Percentiles rank a stretch among this genome's conserved stretches.
phyloP scores from a whole-genome alignment of 2,797 vertebrate genomes.

The Erethizon dorsatum region DNA sequence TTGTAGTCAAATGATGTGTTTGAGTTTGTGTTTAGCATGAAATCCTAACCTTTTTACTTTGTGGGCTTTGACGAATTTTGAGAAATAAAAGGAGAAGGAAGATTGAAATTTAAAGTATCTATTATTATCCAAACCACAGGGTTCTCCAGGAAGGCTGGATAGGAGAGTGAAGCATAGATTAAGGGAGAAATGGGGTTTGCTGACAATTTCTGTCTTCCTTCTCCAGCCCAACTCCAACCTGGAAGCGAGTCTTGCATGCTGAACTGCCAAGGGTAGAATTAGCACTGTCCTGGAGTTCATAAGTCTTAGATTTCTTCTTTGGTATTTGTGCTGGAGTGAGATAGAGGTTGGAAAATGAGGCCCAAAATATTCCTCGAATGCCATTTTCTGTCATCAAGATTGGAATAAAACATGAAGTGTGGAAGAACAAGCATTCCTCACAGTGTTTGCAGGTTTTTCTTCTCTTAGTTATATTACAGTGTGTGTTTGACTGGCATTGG shows the following conservation, averaged over 20 bases:
- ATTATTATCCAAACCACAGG: background rate
- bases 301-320: background rate
- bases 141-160: background rate
- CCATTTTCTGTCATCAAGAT: background rate
- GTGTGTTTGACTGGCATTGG: background rate
- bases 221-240: background rate
- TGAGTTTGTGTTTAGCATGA: background rate
- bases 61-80: background rate
- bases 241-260: background rate
- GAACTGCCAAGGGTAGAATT: background rate
- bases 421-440: background rate
- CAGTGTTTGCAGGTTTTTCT: background rate
- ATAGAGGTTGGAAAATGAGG: background rate
- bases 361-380: background rate
- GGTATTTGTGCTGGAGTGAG: background rate
- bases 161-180: background rate
- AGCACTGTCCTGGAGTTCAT: accelerated
- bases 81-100: background rate
- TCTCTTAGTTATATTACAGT: background rate
- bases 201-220: too few relatives aligned
- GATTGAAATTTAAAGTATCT: background rate
- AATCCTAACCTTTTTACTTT: background rate
- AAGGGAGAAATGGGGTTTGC: background rate
- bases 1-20: background rate
- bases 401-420: background rate